A percentile compares a stretch with the other conserved stretches of the same genome.
Conservation (phyloP, 2,797 vertebrate genomes). For the Manis crassicaudata region DNA sequence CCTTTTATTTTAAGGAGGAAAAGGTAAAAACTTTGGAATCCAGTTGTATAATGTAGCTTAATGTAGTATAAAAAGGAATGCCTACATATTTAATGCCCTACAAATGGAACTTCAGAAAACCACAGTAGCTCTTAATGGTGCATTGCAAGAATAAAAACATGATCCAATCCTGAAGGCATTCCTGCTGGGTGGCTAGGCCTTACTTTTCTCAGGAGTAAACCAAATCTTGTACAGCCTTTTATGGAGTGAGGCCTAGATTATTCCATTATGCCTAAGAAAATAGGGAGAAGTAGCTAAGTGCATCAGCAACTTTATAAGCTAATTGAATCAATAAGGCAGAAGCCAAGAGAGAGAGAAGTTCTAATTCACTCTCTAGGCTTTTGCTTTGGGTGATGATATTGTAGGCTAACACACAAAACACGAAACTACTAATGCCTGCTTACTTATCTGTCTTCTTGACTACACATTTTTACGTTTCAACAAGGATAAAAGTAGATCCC, state of each 20-base stretch:
- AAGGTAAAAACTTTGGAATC: conserved; percentile 46
- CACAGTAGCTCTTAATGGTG: conserved; percentile 72
- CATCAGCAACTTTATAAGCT: conserved; percentile 64
- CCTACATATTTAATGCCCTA: conserved; percentile 52
- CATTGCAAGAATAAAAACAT: conserved; percentile 58
- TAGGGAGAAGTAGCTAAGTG: conserved; percentile 60
- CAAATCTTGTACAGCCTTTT: conserved; percentile 59
- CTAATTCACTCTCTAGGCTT: neutral
- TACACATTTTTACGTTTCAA: neutral
- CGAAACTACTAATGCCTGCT: neutral
- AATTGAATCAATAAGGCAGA: conserved; percentile 67
- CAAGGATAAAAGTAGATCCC: neutral
- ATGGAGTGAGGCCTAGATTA: conserved; percentile 62
- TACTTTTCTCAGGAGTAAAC: conserved; percentile 62
- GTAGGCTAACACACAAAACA: neutral
- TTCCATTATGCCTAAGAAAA: conserved; percentile 69
- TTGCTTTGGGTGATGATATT: neutral
- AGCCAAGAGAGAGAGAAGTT: neutral
- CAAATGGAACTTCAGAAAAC: conserved; percentile 72
- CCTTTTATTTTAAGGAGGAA: conserved; percentile 63
- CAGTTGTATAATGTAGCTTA: conserved; percentile 24
- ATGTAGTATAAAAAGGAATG: conserved; percentile 52
- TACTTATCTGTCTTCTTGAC: neutral
- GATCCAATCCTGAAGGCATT: conserved; percentile 66
- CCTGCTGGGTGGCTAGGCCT: conserved; percentile 61